Conservation (phyloP, 2,113 vertebrate species). For the Sigmodon hispidus region DNA sequence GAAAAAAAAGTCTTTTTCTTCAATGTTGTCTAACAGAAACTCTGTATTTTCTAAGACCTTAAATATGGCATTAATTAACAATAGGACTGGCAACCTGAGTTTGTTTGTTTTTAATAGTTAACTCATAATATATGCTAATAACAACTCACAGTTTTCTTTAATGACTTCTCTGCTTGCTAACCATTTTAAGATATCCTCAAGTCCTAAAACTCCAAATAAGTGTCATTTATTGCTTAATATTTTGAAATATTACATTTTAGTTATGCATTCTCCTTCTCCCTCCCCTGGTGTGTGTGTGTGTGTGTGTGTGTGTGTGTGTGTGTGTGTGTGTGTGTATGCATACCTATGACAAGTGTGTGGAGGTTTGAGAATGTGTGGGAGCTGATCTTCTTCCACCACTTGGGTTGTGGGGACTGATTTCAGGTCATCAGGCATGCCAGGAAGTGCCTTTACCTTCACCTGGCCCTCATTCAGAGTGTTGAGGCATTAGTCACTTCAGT, state of each 20-base stretch:
- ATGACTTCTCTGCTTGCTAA: neutral
- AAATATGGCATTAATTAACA: neutral
- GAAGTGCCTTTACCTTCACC: neutral
- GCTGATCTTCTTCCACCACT: neutral
- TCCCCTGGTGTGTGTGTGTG: neutral
- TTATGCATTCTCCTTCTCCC: neutral
- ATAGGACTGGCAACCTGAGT: neutral
- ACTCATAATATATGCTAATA: neutral
- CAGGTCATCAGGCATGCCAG: neutral
- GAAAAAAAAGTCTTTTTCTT: neutral
- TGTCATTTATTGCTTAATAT: neutral
- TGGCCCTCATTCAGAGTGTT: neutral
- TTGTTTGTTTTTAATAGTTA: slow-evolving; percentile 23
- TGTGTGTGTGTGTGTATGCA: neutral
- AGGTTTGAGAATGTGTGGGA: neutral
- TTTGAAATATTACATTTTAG: neutral
- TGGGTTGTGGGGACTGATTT: neutral
- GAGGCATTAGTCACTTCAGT: neutral
- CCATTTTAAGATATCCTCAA: neutral
- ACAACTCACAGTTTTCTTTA: neutral
- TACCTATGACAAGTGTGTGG: neutral
- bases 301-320: neutral
- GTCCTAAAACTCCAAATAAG: slow-evolving; percentile 35
- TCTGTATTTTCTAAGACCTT: slow-evolving; percentile 18
- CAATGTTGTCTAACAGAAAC: neutral